These are phyloP conservation scores for Drosophila birchii DNA, from an alignment of 2,888 invertebrate genomes.

Conservation along the genomic window DNA sequence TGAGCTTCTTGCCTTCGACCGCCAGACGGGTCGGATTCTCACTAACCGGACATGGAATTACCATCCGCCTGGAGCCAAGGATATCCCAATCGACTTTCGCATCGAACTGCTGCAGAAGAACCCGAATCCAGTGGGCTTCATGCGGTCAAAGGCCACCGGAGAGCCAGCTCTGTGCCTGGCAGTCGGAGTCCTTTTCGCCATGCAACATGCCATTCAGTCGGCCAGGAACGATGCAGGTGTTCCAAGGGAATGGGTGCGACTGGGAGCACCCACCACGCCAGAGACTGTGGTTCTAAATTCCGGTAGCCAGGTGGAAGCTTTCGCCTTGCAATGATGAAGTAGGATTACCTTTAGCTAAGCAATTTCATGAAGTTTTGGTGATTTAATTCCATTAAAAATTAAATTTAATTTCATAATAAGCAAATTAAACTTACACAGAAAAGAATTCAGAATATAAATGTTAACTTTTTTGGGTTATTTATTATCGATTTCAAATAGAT, in stretches of 20 bases:
- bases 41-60: constrained; percentile 94
- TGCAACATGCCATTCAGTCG: constrained; percentile 89
- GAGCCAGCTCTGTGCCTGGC: constrained; percentile 87
- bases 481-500: no score
- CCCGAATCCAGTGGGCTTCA: constrained; percentile 87
- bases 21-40: constrained; percentile 88
- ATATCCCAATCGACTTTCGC: constrained; percentile 91
- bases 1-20: constrained; percentile 89
- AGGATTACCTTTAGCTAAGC: neutral
- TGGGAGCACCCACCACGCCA: constrained; percentile 83
- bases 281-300: constrained; percentile 77
- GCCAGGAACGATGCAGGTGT: constrained; percentile 90
- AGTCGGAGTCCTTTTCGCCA: constrained; percentile 87
- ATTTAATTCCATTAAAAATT: neutral
- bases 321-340: constrained; percentile 39
- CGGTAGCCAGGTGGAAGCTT: constrained; percentile 56
- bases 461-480: no score
- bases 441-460: neutral
- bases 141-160: constrained; percentile 90
- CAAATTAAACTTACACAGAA: no score
- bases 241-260: constrained; percentile 74
- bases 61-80: constrained; percentile 91
- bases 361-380: neutral
- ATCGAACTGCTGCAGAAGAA: constrained; percentile 87
- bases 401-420: no score